Base-by-base conservation (phyloP, 2,888 invertebrate genomes). In the Tetragnatha montana region DNA sequence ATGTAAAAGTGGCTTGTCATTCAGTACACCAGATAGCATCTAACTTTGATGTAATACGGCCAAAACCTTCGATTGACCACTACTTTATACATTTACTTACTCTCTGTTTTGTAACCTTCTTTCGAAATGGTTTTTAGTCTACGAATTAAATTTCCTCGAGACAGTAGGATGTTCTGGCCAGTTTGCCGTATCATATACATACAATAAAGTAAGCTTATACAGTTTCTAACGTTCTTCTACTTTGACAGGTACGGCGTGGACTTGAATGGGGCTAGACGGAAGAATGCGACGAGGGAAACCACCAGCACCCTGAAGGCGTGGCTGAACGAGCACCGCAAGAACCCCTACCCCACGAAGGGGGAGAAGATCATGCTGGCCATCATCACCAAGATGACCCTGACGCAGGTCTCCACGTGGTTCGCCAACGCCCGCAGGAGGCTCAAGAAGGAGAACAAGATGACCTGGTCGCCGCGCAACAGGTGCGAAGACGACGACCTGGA, bases 301-400 rank as follows among this genome's bases (percentile, higher is more conserved):
- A 99, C 99, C 87, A 98, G 98, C 93, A 99, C 99, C 35, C 95
- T 99, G 80, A 99, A 99, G 94, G 98, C 98, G 78, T 99, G 99
- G 98, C 95, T 99, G 79, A 98, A 98, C 94, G 98, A 99, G 93
- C 99, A 99, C 95, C 97, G 98, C 94, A 99, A 99, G 95, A 99
- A 99, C 94, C 99, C 99, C 0, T 99, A 99, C 94, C 99, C 99
- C 21, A 99, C 99, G 91, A 99, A 99, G 94, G 99, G 98, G 79
- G 99, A 99, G 94, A 99, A 99, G 95, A 98, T 99, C 93, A 98
- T 99, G 98, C 95, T 99, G 93, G 99, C 99, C 91, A 98, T 99
- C 94, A 97, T 99, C 93, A 99, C 99, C 91, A 98, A 98, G 94
- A 99, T 99, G 99, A 98, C 98, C 88, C 95, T 99, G 91, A 99